Base-by-base conservation (phyloP, 2,113 vertebrate genomes). In the Cnemophilus loriae region DNA sequence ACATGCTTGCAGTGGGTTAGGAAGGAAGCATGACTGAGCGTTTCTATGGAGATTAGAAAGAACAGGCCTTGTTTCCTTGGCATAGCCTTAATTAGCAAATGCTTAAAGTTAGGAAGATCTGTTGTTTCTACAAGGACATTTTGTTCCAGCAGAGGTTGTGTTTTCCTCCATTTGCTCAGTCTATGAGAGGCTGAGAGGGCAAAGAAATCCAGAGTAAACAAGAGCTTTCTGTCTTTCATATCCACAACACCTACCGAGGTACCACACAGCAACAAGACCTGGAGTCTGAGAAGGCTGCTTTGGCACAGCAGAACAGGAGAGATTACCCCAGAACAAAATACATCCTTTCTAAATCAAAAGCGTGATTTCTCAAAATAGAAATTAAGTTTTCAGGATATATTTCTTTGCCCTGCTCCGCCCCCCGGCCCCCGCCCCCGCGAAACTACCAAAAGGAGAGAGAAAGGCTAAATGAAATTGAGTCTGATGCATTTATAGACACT, bases 11-110 rank as follows among this genome's bases (percentile, higher is more conserved):
- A 50, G 49, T 16, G 70, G n/a, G 52, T 90, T 86, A 94, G 96
- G 95, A 97, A 97, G 97, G 97, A 97, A 96, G 71, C 64, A n/a
- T 47, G 87, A 61, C 75, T 74, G 77, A 80, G 46, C 5, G 26
- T 94, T 95, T 69, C 87, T 87, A 21, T 76, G 68, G 94, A 89
- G 93, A 95, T 92, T 10, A 14, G 65, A 90, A 79, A 78, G 92
- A 94, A 70, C 73, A 35, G 55, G 50, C 60, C 85, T 83, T 59
- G 74, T 84, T 92, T 89, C 83, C 82, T 70, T 50, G 50, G 59
- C 89, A 86, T 63, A 95, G 64, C 67, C 90, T 65, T 84, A 88
- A 95, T 94, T 91, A 95, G 65, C 71, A 95, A 97, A 70, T 84
- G 47, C 15, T 24, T 93, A 42, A 87, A 90, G 52, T 92, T 65